Evolutionary conservation across 2,888 invertebrate genomes (phyloP).

Genomic region (Leptogaster cylindrica): DNA sequence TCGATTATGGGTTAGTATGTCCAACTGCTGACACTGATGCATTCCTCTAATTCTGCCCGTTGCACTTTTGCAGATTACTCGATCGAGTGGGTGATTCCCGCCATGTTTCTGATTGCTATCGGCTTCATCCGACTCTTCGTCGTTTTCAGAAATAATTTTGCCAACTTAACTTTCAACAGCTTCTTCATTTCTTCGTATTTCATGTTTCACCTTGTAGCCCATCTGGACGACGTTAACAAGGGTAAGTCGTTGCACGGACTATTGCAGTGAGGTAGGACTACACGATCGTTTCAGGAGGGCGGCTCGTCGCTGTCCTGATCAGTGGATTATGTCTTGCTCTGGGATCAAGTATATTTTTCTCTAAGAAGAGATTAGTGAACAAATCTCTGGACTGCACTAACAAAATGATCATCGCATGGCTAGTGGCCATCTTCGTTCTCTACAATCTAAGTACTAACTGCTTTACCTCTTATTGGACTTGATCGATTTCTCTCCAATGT

Average conservation of each 20-base stretch:
- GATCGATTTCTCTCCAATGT: neutral
- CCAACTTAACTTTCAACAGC: neutral
- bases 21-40: neutral
- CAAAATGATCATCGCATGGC: conserved; percentile 1
- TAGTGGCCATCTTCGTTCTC: neutral
- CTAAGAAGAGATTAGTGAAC: neutral
- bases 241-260: neutral
- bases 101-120: neutral
- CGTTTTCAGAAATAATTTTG: neutral
- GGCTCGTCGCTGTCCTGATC: neutral
- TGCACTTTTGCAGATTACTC: neutral
- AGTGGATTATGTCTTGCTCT: neutral
- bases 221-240: neutral
- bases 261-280: neutral
- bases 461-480: too few species aligned
- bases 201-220: neutral
- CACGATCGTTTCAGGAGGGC: neutral
- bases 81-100: neutral
- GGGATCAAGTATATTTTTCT: neutral
- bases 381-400: neutral
- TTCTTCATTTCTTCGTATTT: neutral
- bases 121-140: conserved; percentile 5
- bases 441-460: neutral
- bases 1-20: conserved; percentile 30
- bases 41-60: neutral